Evolutionary conservation across 2,797 vertebrate species (phyloP).

Genomic region (Acanthis flammea): DNA sequence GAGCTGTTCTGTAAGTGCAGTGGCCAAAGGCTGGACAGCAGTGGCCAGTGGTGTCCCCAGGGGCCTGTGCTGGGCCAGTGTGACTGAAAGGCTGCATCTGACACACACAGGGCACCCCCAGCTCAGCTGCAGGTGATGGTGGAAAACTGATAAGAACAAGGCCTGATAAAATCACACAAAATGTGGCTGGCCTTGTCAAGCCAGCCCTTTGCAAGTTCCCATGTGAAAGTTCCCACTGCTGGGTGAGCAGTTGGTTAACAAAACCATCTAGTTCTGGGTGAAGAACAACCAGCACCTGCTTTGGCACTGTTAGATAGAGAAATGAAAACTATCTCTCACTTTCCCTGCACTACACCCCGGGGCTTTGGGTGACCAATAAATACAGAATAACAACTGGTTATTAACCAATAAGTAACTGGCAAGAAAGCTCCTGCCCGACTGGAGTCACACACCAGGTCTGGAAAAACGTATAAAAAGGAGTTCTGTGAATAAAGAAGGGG

Average conservation of each 20-base stretch:
- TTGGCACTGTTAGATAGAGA: neutral
- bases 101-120: neutral
- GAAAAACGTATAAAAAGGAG: neutral
- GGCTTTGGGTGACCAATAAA: neutral
- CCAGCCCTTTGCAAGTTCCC: neutral
- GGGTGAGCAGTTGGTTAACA: neutral
- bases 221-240: neutral
- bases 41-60: neutral
- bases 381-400: neutral
- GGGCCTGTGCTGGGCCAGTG: neutral
- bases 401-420: neutral
- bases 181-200: neutral
- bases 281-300: neutral
- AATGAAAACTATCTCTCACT: neutral
- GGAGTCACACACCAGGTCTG: neutral
- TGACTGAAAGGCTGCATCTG: too few species aligned
- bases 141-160: neutral
- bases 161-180: neutral
- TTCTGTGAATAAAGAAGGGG: neutral
- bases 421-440: neutral
- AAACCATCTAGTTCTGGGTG: neutral
- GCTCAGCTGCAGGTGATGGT: neutral
- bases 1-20: neutral
- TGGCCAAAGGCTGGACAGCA: neutral
- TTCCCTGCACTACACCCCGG: neutral